These are phyloP conservation scores for Brenthis hecate DNA, from an alignment of 2,888 invertebrate genomes.

Conservation along the genomic window DNA sequence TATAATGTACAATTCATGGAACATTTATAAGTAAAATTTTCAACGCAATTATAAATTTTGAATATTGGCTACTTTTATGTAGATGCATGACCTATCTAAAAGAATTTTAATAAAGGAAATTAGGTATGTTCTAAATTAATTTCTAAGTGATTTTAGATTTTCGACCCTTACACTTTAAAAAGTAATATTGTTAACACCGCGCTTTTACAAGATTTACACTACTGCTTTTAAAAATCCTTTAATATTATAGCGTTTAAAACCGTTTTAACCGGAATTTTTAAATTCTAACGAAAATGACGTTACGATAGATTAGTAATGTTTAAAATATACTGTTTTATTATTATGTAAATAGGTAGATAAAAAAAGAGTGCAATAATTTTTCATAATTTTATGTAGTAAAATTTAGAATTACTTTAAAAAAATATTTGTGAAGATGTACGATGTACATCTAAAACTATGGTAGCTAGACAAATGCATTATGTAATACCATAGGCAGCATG, in stretches of 20 bases:
- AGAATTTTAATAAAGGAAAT: constrained; percentile 27
- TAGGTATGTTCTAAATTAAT: constrained; percentile 32
- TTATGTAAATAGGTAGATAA: constrained; percentile 49
- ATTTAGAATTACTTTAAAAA: constrained; percentile 56
- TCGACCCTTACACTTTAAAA: constrained; percentile 57
- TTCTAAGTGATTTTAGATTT: constrained; percentile 51
- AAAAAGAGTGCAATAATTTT: constrained; percentile 74
- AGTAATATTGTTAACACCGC: constrained; percentile 58
- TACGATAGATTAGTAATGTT: constrained; percentile 40
- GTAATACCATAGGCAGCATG: constrained; percentile 42
- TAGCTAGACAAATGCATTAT: constrained; percentile 74
- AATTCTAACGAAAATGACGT: constrained; percentile 51
- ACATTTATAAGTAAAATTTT: constrained; percentile 18
- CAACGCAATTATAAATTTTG: constrained; percentile 45
- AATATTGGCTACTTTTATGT: constrained; percentile 37
- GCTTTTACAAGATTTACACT: constrained; percentile 62
- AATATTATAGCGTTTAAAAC: constrained; percentile 41
- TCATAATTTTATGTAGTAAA: constrained; percentile 66
- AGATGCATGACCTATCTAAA: constrained; percentile 28
- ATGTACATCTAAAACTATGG: constrained; percentile 75
- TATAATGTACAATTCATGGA: constrained; percentile 9
- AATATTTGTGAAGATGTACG: constrained; percentile 65
- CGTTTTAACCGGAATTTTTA: constrained; percentile 46
- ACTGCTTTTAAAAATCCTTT: constrained; percentile 57
- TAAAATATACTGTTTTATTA: constrained; percentile 36